phyloP scores from a whole-genome alignment of 2,888 invertebrate genomes.

The Busseola fusca region DNA sequence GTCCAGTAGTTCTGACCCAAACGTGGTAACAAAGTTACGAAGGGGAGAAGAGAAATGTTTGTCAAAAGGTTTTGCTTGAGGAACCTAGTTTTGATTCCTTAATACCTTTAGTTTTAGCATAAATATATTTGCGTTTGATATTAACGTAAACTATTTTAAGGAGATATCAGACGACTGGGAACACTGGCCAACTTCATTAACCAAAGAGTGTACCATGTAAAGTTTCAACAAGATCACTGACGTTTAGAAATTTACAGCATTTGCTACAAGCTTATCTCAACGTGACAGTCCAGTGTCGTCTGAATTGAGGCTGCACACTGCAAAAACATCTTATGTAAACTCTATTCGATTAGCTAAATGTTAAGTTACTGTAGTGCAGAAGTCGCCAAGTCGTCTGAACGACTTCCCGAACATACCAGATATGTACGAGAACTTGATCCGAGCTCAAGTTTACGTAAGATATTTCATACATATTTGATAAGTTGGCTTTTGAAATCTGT shows the following conservation, averaged over 20 bases:
- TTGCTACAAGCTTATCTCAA: not conserved
- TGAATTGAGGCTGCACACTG: not conserved
- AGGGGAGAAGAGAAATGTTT: not conserved
- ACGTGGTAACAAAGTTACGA: not conserved
- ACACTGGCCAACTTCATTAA: too few species aligned
- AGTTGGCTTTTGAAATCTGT: not conserved
- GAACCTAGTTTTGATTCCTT: not conserved
- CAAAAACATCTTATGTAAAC: slow-evolving; percentile 4
- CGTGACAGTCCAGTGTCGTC: not conserved
- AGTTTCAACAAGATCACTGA: not conserved
- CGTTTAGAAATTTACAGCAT: not conserved
- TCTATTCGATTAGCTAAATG: slow-evolving; percentile 36
- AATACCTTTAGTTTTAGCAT: not conserved
- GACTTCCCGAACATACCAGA: slow-evolving; percentile 3
- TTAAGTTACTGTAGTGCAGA: too few species aligned
- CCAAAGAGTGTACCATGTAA: not conserved
- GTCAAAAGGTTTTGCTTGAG: not conserved
- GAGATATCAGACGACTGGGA: too few species aligned
- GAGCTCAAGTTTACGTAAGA: not conserved
- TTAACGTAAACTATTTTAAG: too few species aligned
- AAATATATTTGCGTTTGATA: not conserved
- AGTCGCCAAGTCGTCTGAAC: slow-evolving; percentile 11
- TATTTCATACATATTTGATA: slow-evolving; percentile 19
- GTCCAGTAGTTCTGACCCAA: not conserved
- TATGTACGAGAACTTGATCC: not conserved